Conservation (phyloP, 2,888 invertebrate species). For the Heteropelma amictum region DNA sequence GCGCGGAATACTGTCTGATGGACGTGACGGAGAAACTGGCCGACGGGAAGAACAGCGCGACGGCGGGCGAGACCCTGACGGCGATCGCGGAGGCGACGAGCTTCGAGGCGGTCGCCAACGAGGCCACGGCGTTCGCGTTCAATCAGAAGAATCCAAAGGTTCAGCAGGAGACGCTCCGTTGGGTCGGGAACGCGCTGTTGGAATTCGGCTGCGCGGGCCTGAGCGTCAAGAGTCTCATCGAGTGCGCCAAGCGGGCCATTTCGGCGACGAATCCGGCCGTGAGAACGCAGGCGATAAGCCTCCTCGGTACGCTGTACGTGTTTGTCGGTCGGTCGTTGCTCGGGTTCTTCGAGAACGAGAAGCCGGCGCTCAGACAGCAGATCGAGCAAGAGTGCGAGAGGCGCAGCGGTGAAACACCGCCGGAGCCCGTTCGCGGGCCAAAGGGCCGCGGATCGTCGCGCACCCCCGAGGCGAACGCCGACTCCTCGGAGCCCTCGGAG, state of each 20-base stretch:
- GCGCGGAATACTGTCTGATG: conserved; percentile 86
- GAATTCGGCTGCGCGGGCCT: conserved; percentile 94
- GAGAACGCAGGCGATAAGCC: conserved; percentile 86
- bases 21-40: conserved; percentile 92
- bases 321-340: conserved; percentile 89
- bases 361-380: conserved; percentile 89
- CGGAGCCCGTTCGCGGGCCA: conserved; percentile 66
- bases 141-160: conserved; percentile 94
- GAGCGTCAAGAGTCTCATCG: conserved; percentile 86
- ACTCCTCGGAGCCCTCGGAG: conserved; percentile 77
- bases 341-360: conserved; percentile 91
- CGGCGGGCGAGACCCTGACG: conserved; percentile 85
- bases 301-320: conserved; percentile 88
- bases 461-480: conserved; percentile 51
- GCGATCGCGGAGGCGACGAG: conserved; percentile 89
- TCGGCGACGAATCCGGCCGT: conserved; percentile 92
- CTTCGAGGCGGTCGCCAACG: conserved; percentile 86
- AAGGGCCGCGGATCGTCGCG: conserved; percentile 51
- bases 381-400: conserved; percentile 93
- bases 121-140: conserved; percentile 87
- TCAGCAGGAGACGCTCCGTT: conserved; percentile 90
- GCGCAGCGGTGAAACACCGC: conserved; percentile 67
- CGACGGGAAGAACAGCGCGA: conserved; percentile 87
- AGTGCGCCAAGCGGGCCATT: conserved; percentile 90
- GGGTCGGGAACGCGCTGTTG: conserved; percentile 88